Evolutionary conservation across 2,888 invertebrate genomes (phyloP).

Genomic region (Diarsia mendica): DNA sequence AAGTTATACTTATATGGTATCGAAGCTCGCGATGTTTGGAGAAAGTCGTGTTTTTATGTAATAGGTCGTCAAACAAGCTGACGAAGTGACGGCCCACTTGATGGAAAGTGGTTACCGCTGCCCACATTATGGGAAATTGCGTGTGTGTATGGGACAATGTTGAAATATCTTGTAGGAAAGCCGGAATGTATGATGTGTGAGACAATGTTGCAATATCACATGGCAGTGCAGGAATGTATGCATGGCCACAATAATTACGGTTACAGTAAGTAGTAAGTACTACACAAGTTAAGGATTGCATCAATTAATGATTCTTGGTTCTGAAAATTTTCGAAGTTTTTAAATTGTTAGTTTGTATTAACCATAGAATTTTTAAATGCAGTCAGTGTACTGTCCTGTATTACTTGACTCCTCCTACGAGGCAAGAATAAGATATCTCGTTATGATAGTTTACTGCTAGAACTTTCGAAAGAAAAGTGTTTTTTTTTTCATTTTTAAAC

Average conservation of each 20-base stretch:
- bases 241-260: background rate
- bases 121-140: slow-evolving; percentile 1
- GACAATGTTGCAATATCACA: too few species aligned
- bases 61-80: slow-evolving; percentile 7
- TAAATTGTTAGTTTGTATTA: background rate
- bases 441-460: background rate
- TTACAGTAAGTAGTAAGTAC: background rate
- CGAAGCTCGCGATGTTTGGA: slow-evolving; percentile 3
- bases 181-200: background rate
- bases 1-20: background rate
- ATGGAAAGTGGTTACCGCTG: slow-evolving; percentile 9
- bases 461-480: too few species aligned
- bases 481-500: too few species aligned
- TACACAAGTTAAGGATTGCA: background rate
- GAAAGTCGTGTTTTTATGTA: slow-evolving; percentile 40
- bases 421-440: background rate
- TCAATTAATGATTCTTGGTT: background rate
- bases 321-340: background rate
- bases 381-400: background rate
- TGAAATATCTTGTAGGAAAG: too few species aligned
- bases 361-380: background rate
- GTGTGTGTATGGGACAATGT: background rate
- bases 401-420: background rate
- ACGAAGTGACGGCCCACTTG: slow-evolving; percentile 11
- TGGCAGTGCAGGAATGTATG: background rate